Evolutionary conservation across 2,888 invertebrate species (phyloP).

Genomic region (Pammene fasciana): DNA sequence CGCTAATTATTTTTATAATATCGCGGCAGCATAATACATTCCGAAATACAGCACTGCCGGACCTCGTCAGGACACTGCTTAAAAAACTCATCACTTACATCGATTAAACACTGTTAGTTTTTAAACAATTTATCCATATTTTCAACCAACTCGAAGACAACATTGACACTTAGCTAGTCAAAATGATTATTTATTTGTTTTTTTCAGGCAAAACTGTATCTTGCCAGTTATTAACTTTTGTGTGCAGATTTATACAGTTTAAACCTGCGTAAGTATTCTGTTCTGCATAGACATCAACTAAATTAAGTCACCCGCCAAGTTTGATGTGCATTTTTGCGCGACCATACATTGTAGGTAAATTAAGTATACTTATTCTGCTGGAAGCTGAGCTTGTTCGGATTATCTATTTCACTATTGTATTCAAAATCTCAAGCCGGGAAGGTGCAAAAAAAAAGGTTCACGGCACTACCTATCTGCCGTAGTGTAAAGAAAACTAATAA

Average conservation of each 20-base stretch:
- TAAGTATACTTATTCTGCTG: too few relatives aligned
- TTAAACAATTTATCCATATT: slow-evolving; percentile 26
- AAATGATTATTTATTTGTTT: slow-evolving; percentile 9
- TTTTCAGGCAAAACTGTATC: not conserved
- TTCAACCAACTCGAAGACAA: slow-evolving; percentile 16
- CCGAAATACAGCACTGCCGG: slow-evolving; percentile 51
- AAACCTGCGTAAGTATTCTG: too few relatives aligned
- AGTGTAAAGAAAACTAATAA: too few relatives aligned
- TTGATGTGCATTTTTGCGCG: too few relatives aligned
- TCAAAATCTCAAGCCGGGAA: too few relatives aligned
- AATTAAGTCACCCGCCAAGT: too few relatives aligned
- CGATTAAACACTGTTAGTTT: not conserved
- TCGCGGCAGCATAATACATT: slow-evolving; percentile 51
- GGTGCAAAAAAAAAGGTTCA: too few relatives aligned
- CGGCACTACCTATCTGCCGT: too few relatives aligned
- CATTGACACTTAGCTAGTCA: slow-evolving; percentile 13
- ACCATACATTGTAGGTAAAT: too few relatives aligned
- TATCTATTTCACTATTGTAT: too few relatives aligned
- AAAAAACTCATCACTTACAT: slow-evolving; percentile 56
- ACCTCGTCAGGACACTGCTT: slow-evolving; percentile 49
- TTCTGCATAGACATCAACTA: too few relatives aligned
- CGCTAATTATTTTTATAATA: slow-evolving; percentile 45
- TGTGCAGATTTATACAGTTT: not conserved
- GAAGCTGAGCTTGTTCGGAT: too few relatives aligned
- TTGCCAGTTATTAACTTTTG: not conserved